phyloP scores from a whole-genome alignment of 1,140 invertebrate species.

The Mamestra configurata region DNA sequence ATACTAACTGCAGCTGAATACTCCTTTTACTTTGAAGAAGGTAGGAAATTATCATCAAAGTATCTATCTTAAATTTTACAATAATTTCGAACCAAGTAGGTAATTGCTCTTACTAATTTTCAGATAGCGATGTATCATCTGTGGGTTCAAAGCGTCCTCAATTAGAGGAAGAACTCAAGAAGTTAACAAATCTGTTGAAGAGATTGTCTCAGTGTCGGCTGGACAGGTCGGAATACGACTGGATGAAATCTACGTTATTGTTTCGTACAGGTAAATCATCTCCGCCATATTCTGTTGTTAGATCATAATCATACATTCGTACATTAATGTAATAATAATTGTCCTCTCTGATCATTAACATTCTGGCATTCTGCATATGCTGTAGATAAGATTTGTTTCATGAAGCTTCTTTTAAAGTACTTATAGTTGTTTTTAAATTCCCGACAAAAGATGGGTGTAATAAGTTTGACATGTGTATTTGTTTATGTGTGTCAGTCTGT shows the following conservation, averaged over 20 bases:
- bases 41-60: conserved; percentile 76
- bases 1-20: conserved; percentile 94
- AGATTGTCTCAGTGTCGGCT: conserved; percentile 90
- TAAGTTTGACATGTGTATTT: too few species aligned
- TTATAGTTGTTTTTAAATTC: too few species aligned
- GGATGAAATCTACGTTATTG: conserved; percentile 93
- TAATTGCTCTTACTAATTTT: conserved; percentile 44
- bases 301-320: too few species aligned
- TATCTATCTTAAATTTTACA: neutral
- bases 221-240: conserved; percentile 95
- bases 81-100: neutral
- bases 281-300: too few species aligned
- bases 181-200: conserved; percentile 83
- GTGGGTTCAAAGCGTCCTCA: conserved; percentile 86
- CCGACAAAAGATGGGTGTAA: too few species aligned
- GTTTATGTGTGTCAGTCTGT: too few species aligned
- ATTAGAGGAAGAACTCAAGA: conserved; percentile 88
- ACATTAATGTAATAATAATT: too few species aligned
- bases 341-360: too few species aligned
- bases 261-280: conserved; percentile 93
- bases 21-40: conserved; percentile 92
- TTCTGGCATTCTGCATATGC: too few species aligned
- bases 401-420: too few species aligned
- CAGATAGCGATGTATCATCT: conserved; percentile 79
- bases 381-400: too few species aligned